Evolutionary conservation across 1,140 invertebrate genomes (phyloP).

Genomic region (Harpegnathos saltator): DNA sequence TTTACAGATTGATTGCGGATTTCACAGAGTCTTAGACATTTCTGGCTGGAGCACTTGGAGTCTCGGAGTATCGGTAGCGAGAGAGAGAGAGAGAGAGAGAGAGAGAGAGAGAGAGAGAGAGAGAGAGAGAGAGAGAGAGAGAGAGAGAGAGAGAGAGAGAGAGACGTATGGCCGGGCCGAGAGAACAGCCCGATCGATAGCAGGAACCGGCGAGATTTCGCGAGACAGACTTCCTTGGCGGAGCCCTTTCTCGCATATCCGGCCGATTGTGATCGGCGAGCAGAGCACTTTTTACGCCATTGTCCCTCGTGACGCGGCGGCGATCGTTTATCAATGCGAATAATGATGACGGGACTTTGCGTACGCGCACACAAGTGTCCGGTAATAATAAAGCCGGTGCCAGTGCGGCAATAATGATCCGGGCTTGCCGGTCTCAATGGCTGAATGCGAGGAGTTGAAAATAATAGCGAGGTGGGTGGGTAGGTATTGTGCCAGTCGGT

Average conservation of each 20-base stretch:
- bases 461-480: conserved; percentile 68
- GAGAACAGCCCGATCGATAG: not conserved
- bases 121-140: no score
- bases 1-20: no score
- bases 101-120: no score
- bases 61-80: no score
- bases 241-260: conserved; percentile 43
- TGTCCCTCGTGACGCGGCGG: conserved; percentile 70
- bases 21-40: no score
- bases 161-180: not conserved
- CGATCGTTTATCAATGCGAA: conserved; percentile 78
- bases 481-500: conserved; percentile 58
- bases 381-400: conserved; percentile 72
- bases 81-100: no score
- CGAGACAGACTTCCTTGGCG: conserved; percentile 13
- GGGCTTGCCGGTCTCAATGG: conserved; percentile 61
- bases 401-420: conserved; percentile 63
- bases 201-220: conserved; percentile 12
- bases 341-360: conserved; percentile 71
- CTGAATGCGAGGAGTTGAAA: conserved; percentile 71
- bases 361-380: conserved; percentile 55
- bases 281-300: conserved; percentile 56
- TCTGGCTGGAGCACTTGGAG: no score
- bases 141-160: no score
- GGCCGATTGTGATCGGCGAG: conserved; percentile 56